Conservation (phyloP, 1,140 invertebrate species). For the Schlechtendalia chinensis region DNA sequence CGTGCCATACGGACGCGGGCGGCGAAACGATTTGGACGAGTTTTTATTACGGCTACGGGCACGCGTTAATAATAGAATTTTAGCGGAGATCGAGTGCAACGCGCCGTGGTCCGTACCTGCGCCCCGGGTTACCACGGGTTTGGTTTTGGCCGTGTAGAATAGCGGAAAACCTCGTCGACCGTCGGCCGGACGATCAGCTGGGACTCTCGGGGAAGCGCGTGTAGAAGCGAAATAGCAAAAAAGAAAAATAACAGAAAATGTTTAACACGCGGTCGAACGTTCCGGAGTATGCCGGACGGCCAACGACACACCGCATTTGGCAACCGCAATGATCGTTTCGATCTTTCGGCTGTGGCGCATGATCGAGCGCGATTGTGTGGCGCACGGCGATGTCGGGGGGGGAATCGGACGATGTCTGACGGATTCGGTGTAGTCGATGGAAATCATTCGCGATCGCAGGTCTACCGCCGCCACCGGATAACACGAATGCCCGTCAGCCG, state of each 20-base stretch:
- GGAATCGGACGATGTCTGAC: background rate
- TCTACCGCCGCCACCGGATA: no score
- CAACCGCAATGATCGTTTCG: conserved; percentile 21
- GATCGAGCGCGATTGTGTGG: conserved; percentile 35
- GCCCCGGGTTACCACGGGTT: no score
- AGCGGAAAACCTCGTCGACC: background rate
- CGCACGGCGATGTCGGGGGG: conserved; percentile 2
- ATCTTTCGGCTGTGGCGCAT: background rate
- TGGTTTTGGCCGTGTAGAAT: background rate
- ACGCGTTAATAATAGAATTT: conserved; percentile 17
- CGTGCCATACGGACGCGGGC: no score
- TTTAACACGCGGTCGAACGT: background rate
- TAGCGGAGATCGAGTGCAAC: background rate
- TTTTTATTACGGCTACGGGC: no score
- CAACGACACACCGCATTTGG: conserved; percentile 44
- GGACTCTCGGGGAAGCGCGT: background rate
- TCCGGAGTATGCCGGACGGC: conserved; percentile 8
- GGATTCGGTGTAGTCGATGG: conserved; percentile 35
- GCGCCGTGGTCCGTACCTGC: background rate
- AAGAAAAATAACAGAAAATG: no score
- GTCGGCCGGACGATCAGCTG: background rate
- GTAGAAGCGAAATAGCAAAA: no score
- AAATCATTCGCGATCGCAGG: conserved; percentile 3
- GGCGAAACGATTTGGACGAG: no score
- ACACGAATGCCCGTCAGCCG: no score